Evolutionary conservation across 1,140 invertebrate species (phyloP).

Genomic region (Pemphigus obesinymphae): DNA sequence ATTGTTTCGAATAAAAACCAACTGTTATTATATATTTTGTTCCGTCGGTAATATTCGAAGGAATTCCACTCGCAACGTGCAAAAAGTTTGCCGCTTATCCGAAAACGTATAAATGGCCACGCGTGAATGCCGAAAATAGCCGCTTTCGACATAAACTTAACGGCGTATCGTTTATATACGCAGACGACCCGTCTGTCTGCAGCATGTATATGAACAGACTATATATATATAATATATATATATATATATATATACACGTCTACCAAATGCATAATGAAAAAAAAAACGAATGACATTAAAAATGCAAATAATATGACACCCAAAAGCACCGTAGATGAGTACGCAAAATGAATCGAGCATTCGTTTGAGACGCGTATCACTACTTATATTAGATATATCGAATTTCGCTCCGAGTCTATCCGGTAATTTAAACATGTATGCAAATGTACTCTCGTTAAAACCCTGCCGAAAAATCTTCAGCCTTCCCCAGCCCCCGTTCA

Average conservation of each 20-base stretch:
- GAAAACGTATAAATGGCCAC: background rate
- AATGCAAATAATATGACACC: background rate
- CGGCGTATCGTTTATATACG: background rate
- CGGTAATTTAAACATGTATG: background rate
- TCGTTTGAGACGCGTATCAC: background rate
- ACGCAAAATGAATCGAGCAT: background rate
- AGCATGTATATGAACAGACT: no score
- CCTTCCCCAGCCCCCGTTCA: background rate
- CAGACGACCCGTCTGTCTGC: background rate
- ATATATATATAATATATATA: no score
- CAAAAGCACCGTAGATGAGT: background rate
- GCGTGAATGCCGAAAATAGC: background rate
- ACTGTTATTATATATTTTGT: background rate
- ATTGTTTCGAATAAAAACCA: background rate
- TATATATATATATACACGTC: no score
- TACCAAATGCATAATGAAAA: background rate
- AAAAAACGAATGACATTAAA: background rate
- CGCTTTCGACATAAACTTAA: background rate
- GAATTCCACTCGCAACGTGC: background rate
- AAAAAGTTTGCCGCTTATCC: background rate
- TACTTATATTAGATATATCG: background rate
- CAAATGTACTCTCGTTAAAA: background rate
- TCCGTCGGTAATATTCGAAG: background rate
- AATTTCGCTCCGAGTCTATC: background rate
- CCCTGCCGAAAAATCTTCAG: background rate